These are phyloP conservation scores for Sarcoramphus papa DNA, from an alignment of 2,797 vertebrate genomes.

Conservation along the genomic window DNA sequence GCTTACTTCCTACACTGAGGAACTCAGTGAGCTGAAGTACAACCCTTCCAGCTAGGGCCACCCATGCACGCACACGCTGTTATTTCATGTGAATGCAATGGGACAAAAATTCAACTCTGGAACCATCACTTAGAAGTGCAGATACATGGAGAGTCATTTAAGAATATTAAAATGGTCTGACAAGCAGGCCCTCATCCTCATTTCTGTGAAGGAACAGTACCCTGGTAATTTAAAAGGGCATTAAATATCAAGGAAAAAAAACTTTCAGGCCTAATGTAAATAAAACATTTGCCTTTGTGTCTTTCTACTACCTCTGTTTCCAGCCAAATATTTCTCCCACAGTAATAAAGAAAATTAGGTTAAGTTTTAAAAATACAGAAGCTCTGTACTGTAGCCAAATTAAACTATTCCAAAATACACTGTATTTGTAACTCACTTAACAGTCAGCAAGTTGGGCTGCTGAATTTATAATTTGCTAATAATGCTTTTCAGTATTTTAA, in stretches of 20 bases:
- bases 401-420: constrained; percentile 19
- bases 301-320: background rate
- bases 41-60: background rate
- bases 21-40: background rate
- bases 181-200: background rate
- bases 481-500: background rate
- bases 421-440: background rate
- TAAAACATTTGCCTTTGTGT: background rate
- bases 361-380: constrained; percentile 52
- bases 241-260: background rate
- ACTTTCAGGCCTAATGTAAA: background rate
- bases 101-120: background rate
- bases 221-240: background rate
- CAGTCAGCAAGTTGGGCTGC: background rate
- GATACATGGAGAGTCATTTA: background rate
- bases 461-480: constrained; percentile 9
- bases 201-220: background rate
- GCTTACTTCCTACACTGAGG: background rate
- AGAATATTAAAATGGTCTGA: background rate
- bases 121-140: background rate
- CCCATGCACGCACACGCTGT: rapidly evolving
- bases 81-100: background rate
- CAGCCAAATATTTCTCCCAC: constrained; percentile 15
- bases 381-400: background rate
- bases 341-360: constrained; percentile 20